These are phyloP conservation scores for Tiliacea citrago DNA, from an alignment of 2,888 invertebrate species.

Conservation along the genomic window DNA sequence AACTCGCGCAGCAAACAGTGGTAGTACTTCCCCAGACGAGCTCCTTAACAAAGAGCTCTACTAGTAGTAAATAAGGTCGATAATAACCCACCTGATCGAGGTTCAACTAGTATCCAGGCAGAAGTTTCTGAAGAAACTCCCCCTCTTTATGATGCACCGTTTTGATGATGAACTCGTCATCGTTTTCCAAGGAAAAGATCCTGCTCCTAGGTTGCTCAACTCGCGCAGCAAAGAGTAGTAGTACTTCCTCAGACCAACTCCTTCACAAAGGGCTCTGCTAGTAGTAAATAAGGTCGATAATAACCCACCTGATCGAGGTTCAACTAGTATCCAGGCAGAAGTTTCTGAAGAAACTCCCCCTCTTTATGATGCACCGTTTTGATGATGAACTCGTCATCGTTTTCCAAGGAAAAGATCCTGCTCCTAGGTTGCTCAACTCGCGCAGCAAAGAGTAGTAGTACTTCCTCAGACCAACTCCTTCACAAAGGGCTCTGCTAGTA, in stretches of 20 bases:
- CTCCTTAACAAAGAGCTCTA: not conserved
- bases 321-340: no score
- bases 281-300: not conserved
- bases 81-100: constrained; percentile 87
- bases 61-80: not conserved
- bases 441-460: constrained; percentile 86
- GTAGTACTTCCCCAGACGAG: no score
- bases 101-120: no score
- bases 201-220: constrained; percentile 93
- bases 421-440: constrained; percentile 99
- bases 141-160: no score
- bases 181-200: no score
- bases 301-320: constrained; percentile 89
- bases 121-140: no score
- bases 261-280: not conserved
- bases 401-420: constrained; percentile 99
- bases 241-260: no score
- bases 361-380: no score
- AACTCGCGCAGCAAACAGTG: constrained; percentile 93
- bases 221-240: constrained; percentile 92
- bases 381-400: constrained; percentile 99
- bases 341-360: no score
- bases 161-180: no score
- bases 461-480: not conserved
- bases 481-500: not conserved